Base-by-base conservation (phyloP, 2,797 vertebrate species). In the Chloroceryle amazona region DNA sequence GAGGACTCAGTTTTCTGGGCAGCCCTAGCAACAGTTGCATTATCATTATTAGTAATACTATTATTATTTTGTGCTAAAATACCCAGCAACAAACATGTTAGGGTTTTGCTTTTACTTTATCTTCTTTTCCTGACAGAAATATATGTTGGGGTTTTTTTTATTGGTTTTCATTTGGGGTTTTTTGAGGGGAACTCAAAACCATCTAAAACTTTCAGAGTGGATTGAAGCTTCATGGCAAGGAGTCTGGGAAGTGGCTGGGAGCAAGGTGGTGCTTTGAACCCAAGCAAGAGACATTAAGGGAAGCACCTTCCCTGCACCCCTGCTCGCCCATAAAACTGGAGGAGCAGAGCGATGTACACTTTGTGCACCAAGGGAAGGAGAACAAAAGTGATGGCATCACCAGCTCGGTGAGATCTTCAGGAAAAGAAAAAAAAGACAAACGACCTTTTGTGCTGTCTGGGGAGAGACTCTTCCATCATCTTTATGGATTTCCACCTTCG, bases 401-500 rank as follows among this genome's bases (percentile, higher is more conserved):
- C 21, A 39, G 41, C 35, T 62, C 4, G 0, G 67, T 0, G 2
- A 86, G 57, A 75, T 72, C 52, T 72, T 83, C 67, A 42, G 73
- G 60, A 28, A 39, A 66, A 14, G 29, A 82, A 88, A 87, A 68
- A 51, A 17, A 2, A 26, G 29, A 52, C 65, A 94, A 95, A 84
- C 20, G 51, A 85, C 54, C 73, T 92, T 93, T 94, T 96, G 78
- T 95, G 62, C 86, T 81, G 68, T 51, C 83, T 92, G 78, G 46
- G 51, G 63, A 93, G 91, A 95, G 73, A 54, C 74, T 85, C 67
- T 76, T 96, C 89, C 86, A 84, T 96, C 93, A 94, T 88, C 90
- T 92, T 96, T 91, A 91, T 82, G 70, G 67, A 90, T 97, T 94
- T 81, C 67, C 80, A 97, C 89, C 93, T 90, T 94, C 13, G 67